Percentiles rank a stretch among this genome's conserved stretches.
These are phyloP conservation scores for Dysmachus trigonus DNA, from an alignment of 2,888 invertebrate species.

Conservation along the genomic window DNA sequence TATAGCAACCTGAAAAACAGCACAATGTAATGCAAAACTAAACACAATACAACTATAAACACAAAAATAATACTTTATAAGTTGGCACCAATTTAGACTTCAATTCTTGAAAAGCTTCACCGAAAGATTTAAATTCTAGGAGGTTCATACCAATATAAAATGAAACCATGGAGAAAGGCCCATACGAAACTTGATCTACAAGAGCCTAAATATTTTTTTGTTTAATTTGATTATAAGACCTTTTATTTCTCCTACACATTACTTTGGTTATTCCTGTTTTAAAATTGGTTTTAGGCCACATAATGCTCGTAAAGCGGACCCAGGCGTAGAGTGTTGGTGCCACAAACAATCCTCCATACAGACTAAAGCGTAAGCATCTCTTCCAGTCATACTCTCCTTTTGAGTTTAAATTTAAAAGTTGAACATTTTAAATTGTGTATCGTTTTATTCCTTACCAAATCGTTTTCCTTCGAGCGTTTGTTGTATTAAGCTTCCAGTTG, in stretches of 20 bases:
- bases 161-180: conserved; percentile 77
- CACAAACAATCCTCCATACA: conserved; percentile 80
- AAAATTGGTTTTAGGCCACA: conserved; percentile 79
- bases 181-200: conserved; percentile 79
- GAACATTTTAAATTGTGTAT: background rate
- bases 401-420: conserved; percentile 10
- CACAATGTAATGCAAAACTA: background rate
- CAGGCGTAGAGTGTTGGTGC: conserved; percentile 83
- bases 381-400: conserved; percentile 72
- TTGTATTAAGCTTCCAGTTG: conserved; percentile 76
- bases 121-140: conserved; percentile 72
- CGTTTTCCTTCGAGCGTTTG: conserved; percentile 74
- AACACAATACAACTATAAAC: background rate
- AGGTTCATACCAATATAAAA: conserved; percentile 81
- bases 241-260: background rate
- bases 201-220: conserved; percentile 66
- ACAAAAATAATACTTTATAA: conserved; percentile 63
- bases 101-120: conserved; percentile 73
- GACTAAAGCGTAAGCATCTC: conserved; percentile 75
- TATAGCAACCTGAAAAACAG: conserved; percentile 64
- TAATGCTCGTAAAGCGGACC: conserved; percentile 76
- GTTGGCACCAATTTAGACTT: conserved; percentile 77
- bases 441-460: conserved; percentile 65
- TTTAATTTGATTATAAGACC: background rate
- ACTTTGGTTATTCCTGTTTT: conserved; percentile 78